Evolutionary conservation across 2,888 invertebrate species (phyloP).

Genomic region (Lasioglossum vierecki): DNA sequence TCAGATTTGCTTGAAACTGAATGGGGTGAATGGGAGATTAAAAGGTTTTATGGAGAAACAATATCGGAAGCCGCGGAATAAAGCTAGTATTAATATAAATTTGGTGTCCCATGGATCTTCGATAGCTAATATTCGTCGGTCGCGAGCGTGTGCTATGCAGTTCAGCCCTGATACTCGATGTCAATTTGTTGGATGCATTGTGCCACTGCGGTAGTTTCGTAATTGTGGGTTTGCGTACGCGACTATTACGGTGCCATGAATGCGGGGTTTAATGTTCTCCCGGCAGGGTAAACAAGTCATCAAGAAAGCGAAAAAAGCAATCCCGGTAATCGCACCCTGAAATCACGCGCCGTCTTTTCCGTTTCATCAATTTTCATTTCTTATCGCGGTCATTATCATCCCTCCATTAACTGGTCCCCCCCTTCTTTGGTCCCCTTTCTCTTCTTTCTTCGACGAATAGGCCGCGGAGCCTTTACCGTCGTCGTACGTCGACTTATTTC

Average conservation of each 20-base stretch:
- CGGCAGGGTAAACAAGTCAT: slow-evolving; percentile 25
- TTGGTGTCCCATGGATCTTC: background rate
- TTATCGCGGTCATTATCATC: slow-evolving; percentile 34
- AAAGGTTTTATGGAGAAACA: no score
- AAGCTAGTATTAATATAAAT: background rate
- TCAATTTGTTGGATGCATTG: slow-evolving; percentile 30
- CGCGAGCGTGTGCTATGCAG: no score
- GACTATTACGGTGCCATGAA: slow-evolving; percentile 27
- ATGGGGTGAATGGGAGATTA: no score
- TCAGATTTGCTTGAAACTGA: no score
- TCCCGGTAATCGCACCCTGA: slow-evolving; percentile 32
- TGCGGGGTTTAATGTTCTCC: background rate
- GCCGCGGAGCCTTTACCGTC: background rate
- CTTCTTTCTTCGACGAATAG: background rate
- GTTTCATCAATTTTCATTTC: slow-evolving; percentile 38
- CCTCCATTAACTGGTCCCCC: background rate
- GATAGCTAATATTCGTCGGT: background rate
- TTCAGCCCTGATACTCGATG: slow-evolving; percentile 17
- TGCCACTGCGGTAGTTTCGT: slow-evolving; percentile 3
- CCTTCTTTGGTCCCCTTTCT: background rate
- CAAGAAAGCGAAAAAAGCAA: slow-evolving; percentile 30
- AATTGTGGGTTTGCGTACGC: slow-evolving; percentile 17
- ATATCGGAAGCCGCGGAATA: no score
- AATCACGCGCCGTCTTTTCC: slow-evolving; percentile 29
- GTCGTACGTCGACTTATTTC: slow-evolving; percentile 23